Evolutionary conservation across 1,140 invertebrate genomes (phyloP).

Genomic region (Hylaeus volcanicus): DNA sequence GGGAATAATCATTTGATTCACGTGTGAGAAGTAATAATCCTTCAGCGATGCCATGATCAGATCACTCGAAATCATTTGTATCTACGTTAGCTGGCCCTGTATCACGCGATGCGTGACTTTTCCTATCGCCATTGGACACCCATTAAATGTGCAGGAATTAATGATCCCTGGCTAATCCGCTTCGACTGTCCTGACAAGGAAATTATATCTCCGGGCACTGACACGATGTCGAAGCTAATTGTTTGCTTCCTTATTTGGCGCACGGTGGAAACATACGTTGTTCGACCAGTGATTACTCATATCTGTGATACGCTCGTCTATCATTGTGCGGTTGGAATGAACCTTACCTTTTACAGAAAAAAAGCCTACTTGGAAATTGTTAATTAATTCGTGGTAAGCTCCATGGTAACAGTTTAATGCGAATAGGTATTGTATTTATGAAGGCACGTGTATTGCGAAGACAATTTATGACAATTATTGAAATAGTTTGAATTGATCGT

Average conservation of each 20-base stretch:
- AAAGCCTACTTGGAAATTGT: neutral
- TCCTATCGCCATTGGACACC: conserved; percentile 9
- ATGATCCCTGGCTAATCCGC: conserved; percentile 4
- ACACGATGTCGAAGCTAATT: conserved; percentile 46
- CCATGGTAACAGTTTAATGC: no score
- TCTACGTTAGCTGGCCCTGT: conserved; percentile 18
- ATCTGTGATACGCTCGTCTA: conserved; percentile 18
- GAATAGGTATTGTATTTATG: no score
- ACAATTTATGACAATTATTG: no score
- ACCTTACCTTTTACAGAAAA: neutral
- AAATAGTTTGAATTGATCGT: no score
- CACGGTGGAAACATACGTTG: conserved; percentile 29
- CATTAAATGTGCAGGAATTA: conserved; percentile 29
- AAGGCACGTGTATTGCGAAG: no score
- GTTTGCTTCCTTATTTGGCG: conserved; percentile 52
- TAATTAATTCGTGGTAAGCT: neutral
- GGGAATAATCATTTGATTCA: neutral
- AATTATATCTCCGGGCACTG: conserved; percentile 28
- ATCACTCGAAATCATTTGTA: conserved; percentile 11
- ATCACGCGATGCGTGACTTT: conserved; percentile 20
- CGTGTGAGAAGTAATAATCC: conserved; percentile 9
- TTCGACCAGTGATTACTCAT: conserved; percentile 25
- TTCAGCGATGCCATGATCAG: neutral
- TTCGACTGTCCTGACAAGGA: neutral
- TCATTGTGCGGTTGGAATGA: conserved; percentile 33